Conservation (phyloP, 2,797 vertebrate species). For the Hypotaenidia okinawae region DNA sequence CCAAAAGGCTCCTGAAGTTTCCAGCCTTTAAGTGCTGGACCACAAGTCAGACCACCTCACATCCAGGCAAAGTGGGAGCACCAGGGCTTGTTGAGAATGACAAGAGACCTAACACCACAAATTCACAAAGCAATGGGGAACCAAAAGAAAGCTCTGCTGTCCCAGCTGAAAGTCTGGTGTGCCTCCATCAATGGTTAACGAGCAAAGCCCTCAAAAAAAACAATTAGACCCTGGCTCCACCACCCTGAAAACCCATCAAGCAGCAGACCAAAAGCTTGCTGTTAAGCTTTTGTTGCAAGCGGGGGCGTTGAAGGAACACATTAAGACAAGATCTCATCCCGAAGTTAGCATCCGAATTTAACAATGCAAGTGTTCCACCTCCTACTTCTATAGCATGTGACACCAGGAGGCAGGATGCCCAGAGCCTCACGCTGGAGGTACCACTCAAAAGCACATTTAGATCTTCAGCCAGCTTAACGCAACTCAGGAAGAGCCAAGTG, state of each 20-base stretch:
- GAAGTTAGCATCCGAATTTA: constrained; percentile 52
- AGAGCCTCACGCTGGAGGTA: background rate
- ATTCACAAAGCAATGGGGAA: background rate
- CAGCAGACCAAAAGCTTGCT: background rate
- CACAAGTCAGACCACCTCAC: background rate
- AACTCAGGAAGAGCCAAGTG: constrained; percentile 5
- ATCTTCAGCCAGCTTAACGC: constrained; percentile 23
- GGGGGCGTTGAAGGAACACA: constrained; percentile 25
- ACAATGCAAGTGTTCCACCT: constrained; percentile 39
- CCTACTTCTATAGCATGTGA: constrained; percentile 5
- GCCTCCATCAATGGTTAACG: constrained; percentile 9
- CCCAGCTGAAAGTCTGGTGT: background rate
- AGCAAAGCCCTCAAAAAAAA: constrained; percentile 23
- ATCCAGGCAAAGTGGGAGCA: accelerated
- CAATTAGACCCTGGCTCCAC: constrained; percentile 7
- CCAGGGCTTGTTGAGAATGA: background rate
- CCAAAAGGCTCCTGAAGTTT: background rate
- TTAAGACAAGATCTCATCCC: constrained; percentile 28
- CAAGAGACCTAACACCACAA: background rate
- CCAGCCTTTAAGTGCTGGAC: background rate
- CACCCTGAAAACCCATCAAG: background rate
- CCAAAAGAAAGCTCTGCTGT: background rate
- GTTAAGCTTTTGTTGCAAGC: background rate
- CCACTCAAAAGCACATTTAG: background rate
- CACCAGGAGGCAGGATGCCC: constrained; percentile 31